These are phyloP conservation scores for Empidonax alnorum DNA, from an alignment of 2,113 vertebrate genomes.

Conservation along the genomic window DNA sequence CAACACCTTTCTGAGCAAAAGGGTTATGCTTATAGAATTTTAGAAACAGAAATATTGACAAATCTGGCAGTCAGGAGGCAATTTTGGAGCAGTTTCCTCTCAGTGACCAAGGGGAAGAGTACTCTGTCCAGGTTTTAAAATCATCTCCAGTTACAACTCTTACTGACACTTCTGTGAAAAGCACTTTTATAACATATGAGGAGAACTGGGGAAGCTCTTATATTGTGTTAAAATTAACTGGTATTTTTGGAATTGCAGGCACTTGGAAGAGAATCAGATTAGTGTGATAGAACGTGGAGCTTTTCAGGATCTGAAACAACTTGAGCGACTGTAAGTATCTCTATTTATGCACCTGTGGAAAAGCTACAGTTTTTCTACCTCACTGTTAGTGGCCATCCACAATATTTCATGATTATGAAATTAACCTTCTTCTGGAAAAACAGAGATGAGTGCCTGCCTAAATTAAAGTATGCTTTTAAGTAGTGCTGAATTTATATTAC, in stretches of 20 bases:
- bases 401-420: not conserved
- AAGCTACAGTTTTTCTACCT: not conserved
- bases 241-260: constrained; percentile 77
- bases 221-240: constrained; percentile 16
- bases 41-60: not conserved
- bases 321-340: constrained; percentile 93
- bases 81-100: not conserved
- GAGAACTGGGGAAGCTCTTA: not conserved
- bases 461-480: not conserved
- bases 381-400: not conserved
- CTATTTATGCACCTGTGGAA: not conserved
- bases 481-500: not conserved
- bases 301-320: constrained; percentile 95
- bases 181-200: not conserved
- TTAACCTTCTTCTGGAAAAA: not conserved
- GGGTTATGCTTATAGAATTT: not conserved
- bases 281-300: constrained; percentile 94
- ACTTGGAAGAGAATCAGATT: constrained; percentile 98
- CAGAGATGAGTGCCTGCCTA: not conserved
- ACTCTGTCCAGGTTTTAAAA: not conserved
- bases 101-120: not conserved
- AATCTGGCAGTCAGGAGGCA: not conserved
- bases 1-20: not conserved
- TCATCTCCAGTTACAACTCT: not conserved
- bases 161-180: not conserved